phyloP scores from a whole-genome alignment of 1,140 invertebrate genomes.

The Hypothenemus hampei region DNA sequence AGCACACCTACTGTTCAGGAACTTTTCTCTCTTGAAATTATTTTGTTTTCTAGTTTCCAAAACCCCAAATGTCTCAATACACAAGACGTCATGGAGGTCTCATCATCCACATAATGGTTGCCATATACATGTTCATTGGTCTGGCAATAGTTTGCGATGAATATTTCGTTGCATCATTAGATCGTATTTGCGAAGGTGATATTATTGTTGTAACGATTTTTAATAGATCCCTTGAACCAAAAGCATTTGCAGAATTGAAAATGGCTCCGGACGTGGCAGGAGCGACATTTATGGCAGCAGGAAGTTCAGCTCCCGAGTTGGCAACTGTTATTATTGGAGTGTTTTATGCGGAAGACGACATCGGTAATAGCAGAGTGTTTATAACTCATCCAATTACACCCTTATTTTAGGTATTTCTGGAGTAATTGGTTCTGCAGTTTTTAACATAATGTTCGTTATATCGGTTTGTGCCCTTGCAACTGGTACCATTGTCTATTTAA shows the following conservation, averaged over 20 bases:
- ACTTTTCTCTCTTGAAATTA: neutral
- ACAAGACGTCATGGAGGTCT: conserved; percentile 79
- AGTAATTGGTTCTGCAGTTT: conserved; percentile 86
- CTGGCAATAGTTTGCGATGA: conserved; percentile 90
- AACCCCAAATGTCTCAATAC: conserved; percentile 69
- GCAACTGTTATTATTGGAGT: conserved; percentile 92
- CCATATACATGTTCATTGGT: conserved; percentile 86
- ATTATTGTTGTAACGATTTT: neutral
- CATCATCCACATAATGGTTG: conserved; percentile 76
- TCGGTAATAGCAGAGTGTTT: too few species aligned
- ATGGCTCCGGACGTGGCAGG: conserved; percentile 84
- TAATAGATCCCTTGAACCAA: neutral
- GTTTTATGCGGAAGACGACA: conserved; percentile 92
- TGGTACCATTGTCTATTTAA: conserved; percentile 77
- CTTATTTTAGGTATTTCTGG: conserved; percentile 64
- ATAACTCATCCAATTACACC: neutral
- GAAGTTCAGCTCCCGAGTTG: conserved; percentile 89
- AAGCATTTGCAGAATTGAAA: conserved; percentile 61
- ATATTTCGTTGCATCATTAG: conserved; percentile 88
- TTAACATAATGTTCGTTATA: conserved; percentile 95
- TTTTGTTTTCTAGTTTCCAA: conserved; percentile 64
- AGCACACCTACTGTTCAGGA: neutral
- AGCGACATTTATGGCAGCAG: conserved; percentile 92
- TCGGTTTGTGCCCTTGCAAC: conserved; percentile 81
- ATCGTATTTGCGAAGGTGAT: conserved; percentile 80